Evolutionary conservation across 2,888 invertebrate genomes (phyloP), one percentile per base, ranked within the genome.

Genomic region (Caenorhabditis sp.): DNA sequence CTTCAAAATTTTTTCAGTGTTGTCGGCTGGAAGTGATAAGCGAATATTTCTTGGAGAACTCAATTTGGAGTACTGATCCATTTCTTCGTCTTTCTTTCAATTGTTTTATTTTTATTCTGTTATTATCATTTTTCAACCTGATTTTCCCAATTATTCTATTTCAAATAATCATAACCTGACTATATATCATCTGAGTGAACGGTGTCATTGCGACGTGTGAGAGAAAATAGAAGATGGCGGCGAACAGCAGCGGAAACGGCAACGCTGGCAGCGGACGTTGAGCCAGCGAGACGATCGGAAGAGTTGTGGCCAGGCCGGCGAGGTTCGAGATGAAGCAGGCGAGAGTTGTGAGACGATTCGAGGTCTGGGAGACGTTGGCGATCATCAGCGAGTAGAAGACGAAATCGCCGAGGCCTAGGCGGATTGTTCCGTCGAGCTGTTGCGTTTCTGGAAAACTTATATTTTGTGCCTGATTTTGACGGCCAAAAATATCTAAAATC

Each of bases 1-100:
- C 31, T 6, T 4, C 10, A 31, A 6, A 31, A 31, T 31, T 31
- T 6, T 91, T 91, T 74, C 89, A 92, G 92, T 97, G 81, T 91
- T 94, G 50, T 97, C 97, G 0, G 95, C 93, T 17, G 93, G 95
- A 49, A 96, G 95, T 89, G 99, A 99, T 89, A 97, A 97, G 89
- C 93, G 93, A 83, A 91, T 99, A 69, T 99, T 93, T 89, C 90
- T 99, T 76, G 97, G 99, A 49, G 97, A 99, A 91, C 94, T 97
- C 81, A 95, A 72, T 50, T 49, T 72, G 36, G 72, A 72, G 12
- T 53, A 72, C 24, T 72, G 27, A 24, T 26, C 4, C 23, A 23
- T 21, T 37, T 5, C 50, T 61, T 37, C 12, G 37, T 37, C 54
- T 49, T n/a, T 26, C 3, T 50, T 55, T 17, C 61, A 1, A 31